A percentile compares a stretch with the other conserved stretches of the same genome.
phyloP scores from a whole-genome alignment of 2,113 vertebrate genomes.

The Oncorhynchus masou region DNA sequence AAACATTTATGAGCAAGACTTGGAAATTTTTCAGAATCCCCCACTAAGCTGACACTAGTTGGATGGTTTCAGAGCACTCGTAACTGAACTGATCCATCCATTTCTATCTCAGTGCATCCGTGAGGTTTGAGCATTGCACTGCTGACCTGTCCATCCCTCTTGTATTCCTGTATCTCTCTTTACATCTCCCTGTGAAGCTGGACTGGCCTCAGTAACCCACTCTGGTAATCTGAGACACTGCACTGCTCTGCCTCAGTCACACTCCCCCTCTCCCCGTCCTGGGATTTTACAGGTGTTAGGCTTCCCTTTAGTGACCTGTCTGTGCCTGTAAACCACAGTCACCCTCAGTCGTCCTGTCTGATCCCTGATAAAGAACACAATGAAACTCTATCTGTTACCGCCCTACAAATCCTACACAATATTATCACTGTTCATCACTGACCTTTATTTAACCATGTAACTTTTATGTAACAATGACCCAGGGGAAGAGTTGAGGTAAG shows the following conservation, averaged over 20 bases:
- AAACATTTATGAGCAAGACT: too few relatives aligned
- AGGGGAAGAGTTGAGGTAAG: not conserved
- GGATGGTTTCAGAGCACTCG: too few relatives aligned
- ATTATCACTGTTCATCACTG: constrained; percentile 59
- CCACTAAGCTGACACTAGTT: too few relatives aligned
- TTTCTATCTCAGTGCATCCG: not conserved
- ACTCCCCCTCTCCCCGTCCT: constrained; percentile 48
- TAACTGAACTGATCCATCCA: not conserved
- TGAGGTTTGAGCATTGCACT: not conserved
- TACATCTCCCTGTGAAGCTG: not conserved
- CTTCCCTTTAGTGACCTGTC: constrained; percentile 59
- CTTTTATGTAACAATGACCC: constrained; percentile 4
- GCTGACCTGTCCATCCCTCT: not conserved
- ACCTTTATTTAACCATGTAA: constrained; percentile 68
- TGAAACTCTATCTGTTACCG: constrained; percentile 28
- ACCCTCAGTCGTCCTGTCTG: constrained; percentile 53
- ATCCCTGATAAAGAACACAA: constrained; percentile 56
- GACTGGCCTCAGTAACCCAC: not conserved
- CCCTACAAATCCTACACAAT: constrained; percentile 46
- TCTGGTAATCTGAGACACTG: not conserved
- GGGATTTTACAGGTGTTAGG: constrained; percentile 64
- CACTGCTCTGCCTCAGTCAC: constrained; percentile 7
- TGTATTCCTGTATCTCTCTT: constrained; percentile 15
- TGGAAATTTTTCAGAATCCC: too few relatives aligned
- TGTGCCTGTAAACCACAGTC: constrained; percentile 69